Evolutionary conservation across 1,140 invertebrate species (phyloP).

Genomic region (Bicyclus anynana): DNA sequence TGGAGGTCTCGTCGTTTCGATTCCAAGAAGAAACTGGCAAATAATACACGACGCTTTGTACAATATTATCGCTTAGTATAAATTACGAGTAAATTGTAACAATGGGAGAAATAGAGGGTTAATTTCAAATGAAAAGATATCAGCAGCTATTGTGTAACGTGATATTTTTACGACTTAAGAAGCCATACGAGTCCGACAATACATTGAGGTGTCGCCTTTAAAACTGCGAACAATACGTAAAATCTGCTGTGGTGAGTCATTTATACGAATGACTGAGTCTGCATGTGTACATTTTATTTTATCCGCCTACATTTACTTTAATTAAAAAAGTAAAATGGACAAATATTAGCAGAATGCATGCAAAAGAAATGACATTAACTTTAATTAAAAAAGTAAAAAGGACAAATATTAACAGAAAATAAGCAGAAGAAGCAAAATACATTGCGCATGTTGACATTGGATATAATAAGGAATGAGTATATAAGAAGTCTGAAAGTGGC

Average conservation of each 20-base stretch:
- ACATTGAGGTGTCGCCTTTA: constrained; percentile 61
- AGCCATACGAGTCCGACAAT: constrained; percentile 60
- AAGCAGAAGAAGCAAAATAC: no score
- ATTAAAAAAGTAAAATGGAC: no score
- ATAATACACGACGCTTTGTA: neutral
- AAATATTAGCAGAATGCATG: no score
- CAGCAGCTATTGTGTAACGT: constrained; percentile 66
- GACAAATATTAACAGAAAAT: no score
- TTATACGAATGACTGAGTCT: constrained; percentile 29
- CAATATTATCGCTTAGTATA: constrained; percentile 1
- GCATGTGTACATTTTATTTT: constrained; percentile 8
- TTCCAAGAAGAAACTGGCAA: neutral
- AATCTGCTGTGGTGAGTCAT: constrained; percentile 46
- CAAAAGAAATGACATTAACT: no score
- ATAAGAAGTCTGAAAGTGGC: no score
- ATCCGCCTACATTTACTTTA: constrained; percentile 3
- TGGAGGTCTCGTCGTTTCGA: neutral
- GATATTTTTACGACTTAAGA: constrained; percentile 74
- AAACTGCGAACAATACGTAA: constrained; percentile 53
- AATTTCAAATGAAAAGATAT: constrained; percentile 57
- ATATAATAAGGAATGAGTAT: no score
- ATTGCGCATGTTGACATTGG: no score
- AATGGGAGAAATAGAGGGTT: constrained; percentile 41
- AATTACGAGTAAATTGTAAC: constrained; percentile 15
- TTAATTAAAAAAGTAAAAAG: no score